Base-by-base conservation (phyloP, 1,140 invertebrate species). In the Drosophila mauritiana region DNA sequence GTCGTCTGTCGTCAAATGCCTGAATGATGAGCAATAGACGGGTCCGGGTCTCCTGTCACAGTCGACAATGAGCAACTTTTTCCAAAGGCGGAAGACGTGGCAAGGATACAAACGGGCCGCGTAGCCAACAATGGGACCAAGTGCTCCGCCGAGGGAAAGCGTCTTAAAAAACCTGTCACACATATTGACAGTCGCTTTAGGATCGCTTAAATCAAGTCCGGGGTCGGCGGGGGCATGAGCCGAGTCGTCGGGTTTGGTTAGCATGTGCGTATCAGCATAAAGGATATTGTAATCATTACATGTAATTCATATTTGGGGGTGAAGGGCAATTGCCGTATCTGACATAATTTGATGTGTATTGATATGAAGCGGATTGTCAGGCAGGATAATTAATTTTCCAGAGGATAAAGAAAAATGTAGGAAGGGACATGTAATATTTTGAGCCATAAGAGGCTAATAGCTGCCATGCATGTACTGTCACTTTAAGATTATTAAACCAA, bases 21-120 rank as follows among this genome's bases (percentile, higher is more conserved):
- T 84, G 84, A 89, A 89, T 89, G 84, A 89, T 89, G 84, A 84
- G 84, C 84, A 84, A 89, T 89, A 89, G 84, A 89, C 73, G 73
- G 51, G 58, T 45, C 54, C 77, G 51, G 67, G 34, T 69, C 67
- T 69, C 64, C 76, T 63, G 68, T 84, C 76, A 82, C 83, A 88
- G 67, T 83, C 72, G 84, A 86, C 83, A 86, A 89, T 86, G 83
- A 86, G 80, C 56, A 79, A 86, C 80, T 79, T 89, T 63, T 89
- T 67, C 56, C 73, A 69, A 51, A 46, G 48, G 43, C 42, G 45
- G 36, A 34, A 57, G 25, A 52, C 68, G 57, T 57, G 58, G 53
- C 61, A 56, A 46, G 56, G 51, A 61, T 58, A 68, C 45, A 67
- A 46, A 45, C 15, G 56, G 31, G 40, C 45, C 59, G 73, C 78